These are phyloP conservation scores for Imbricaverruca yamaguchii DNA, from an alignment of 2,888 invertebrate genomes.

Conservation along the genomic window DNA sequence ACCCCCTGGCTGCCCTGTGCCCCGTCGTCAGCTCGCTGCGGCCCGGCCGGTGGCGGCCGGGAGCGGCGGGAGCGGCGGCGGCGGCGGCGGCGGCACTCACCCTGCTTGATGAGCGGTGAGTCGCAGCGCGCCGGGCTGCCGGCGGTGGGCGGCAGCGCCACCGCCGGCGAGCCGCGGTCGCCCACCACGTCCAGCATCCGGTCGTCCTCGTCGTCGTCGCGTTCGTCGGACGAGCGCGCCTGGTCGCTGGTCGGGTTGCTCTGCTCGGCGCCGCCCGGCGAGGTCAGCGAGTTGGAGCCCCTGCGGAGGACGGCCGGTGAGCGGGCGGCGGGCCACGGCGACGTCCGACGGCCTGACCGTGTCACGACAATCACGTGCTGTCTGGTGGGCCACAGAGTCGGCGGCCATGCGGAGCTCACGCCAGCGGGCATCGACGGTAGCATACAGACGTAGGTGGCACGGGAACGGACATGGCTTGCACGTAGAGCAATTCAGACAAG, in stretches of 20 bases:
- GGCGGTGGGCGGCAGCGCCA: conserved; percentile 17
- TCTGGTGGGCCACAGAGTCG: too few species aligned
- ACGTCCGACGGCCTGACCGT: background rate
- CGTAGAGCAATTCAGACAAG: too few species aligned
- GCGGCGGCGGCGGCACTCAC: background rate
- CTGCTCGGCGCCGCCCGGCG: conserved; percentile 16
- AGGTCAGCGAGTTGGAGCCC: conserved; percentile 11
- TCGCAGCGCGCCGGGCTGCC: background rate
- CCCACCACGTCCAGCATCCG: conserved; percentile 79
- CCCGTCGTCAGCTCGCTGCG: too few species aligned
- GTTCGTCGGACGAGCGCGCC: conserved; percentile 32
- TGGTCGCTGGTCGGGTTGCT: conserved; percentile 29
- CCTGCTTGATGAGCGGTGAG: conserved; percentile 1
- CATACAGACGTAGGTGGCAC: too few species aligned
- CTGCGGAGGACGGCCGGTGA: conserved; percentile 10
- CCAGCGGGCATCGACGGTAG: too few species aligned
- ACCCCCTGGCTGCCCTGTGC: too few species aligned
- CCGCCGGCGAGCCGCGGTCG: conserved; percentile 18
- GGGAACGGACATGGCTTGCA: too few species aligned
- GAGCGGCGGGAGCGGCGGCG: too few species aligned
- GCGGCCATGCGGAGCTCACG: too few species aligned
- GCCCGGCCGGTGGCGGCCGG: too few species aligned
- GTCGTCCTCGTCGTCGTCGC: conserved; percentile 58
- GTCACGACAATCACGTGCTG: too few species aligned
- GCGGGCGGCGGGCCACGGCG: background rate